These are phyloP conservation scores for Palythoa heliodiscus DNA, from an alignment of 92 coral and sea anemone genomes.

Conservation along the genomic window DNA sequence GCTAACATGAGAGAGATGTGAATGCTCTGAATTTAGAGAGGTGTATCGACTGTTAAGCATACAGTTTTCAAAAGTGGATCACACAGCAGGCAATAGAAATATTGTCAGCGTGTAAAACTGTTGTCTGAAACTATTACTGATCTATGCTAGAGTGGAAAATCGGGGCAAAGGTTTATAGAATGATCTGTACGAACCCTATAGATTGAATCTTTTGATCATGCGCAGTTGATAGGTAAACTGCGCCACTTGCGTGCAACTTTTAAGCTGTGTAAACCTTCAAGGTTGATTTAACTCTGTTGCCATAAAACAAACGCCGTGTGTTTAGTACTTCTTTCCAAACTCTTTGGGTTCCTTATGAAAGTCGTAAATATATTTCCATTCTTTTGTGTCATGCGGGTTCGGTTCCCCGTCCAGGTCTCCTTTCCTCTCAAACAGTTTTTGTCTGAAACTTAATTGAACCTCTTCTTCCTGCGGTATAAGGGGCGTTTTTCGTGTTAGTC, in stretches of 20 bases:
- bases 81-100: too few relatives aligned
- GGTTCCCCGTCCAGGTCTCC: slow-evolving; percentile 71
- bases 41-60: too few relatives aligned
- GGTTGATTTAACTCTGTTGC: not conserved
- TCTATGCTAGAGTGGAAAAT: too few relatives aligned
- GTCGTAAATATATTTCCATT: slow-evolving; percentile 84
- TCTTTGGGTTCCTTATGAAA: slow-evolving; percentile 62
- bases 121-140: too few relatives aligned
- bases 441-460: slow-evolving; percentile 72
- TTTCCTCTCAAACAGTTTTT: slow-evolving; percentile 59
- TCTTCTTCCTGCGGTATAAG: slow-evolving; percentile 60
- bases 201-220: not conserved
- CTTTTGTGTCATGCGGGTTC: slow-evolving; percentile 76
- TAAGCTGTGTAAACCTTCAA: not conserved
- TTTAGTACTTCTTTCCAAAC: slow-evolving; percentile 69
- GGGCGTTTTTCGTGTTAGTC: not conserved
- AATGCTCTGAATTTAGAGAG: too few relatives aligned
- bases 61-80: too few relatives aligned
- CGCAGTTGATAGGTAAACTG: not conserved
- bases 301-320: not conserved
- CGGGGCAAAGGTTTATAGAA: too few relatives aligned
- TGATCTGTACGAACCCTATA: too few relatives aligned
- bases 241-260: not conserved
- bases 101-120: too few relatives aligned
- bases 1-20: too few relatives aligned